phyloP scores from a whole-genome alignment of 1,140 invertebrate species.

The Caerostris extrusa region DNA sequence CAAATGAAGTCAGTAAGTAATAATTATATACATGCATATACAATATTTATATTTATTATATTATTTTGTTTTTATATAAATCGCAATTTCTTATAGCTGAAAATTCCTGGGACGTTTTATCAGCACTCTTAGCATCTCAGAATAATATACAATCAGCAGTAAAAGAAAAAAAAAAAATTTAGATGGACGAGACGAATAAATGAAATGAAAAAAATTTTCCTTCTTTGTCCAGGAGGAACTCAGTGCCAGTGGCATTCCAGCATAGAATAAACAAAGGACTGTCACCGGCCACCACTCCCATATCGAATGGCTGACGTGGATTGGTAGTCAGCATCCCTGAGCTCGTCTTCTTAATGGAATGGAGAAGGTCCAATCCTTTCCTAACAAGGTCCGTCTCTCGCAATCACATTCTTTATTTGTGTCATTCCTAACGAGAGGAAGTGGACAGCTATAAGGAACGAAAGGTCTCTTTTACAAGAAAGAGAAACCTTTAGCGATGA shows the following conservation, averaged over 20 bases:
- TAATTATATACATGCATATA: no score
- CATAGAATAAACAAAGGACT: conserved; percentile 36
- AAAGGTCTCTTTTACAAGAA: not conserved
- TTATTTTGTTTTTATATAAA: no score
- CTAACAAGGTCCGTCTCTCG: conserved; percentile 12
- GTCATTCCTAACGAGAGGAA: conserved; percentile 38
- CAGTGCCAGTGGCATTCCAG: conserved; percentile 3
- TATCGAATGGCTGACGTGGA: conserved; percentile 57
- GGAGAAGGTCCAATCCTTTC: conserved; percentile 40
- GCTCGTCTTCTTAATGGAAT: conserved; percentile 58
- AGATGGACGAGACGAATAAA: not conserved
- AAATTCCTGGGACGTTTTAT: no score
- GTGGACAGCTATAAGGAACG: conserved; percentile 14
- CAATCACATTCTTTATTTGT: conserved; percentile 35
- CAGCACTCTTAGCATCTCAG: not conserved
- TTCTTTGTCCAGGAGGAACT: not conserved
- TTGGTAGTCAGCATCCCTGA: conserved; percentile 3
- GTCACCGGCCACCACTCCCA: conserved; percentile 44
- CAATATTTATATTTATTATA: no score
- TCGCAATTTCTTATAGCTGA: no score
- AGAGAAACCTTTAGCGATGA: conserved; percentile 5
- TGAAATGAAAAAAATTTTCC: not conserved
- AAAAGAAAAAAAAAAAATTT: not conserved
- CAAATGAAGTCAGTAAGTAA: no score
- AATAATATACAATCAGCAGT: not conserved